Conservation (phyloP, 2,113 vertebrate genomes). For the Speoplatyrhinus poulsoni region DNA sequence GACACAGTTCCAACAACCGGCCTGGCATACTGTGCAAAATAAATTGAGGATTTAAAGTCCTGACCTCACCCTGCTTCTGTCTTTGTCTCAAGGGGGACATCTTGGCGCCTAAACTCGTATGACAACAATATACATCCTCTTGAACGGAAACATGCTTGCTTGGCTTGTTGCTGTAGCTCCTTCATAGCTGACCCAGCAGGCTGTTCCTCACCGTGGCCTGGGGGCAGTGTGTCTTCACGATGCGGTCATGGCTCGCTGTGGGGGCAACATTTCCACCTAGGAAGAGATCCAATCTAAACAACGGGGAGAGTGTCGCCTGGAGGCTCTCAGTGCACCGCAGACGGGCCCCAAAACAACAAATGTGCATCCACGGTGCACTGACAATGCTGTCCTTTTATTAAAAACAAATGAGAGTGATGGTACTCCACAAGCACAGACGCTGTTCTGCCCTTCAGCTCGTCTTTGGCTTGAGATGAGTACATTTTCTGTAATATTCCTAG, state of each 20-base stretch:
- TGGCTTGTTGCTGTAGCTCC: conserved; percentile 7
- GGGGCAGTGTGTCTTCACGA: conserved; percentile 11
- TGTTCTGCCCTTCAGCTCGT: conserved; percentile 1
- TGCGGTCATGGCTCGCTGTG: conserved; percentile 35
- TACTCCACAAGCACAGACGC: not conserved
- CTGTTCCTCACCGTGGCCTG: conserved; percentile 23
- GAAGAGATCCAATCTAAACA: conserved; percentile 42
- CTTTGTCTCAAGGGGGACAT: not conserved
- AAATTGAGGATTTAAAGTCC: conserved; percentile 24
- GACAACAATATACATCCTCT: conserved; percentile 14
- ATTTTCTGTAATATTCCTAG: not conserved
- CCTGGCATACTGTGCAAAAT: conserved; percentile 3
- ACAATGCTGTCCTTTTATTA: conserved; percentile 9
- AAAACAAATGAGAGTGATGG: conserved; percentile 2
- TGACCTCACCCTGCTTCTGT: conserved; percentile 24
- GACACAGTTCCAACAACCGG: conserved; percentile 13
- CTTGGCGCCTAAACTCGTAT: conserved; percentile 7
- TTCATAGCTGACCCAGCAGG: conserved; percentile 37
- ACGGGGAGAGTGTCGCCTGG: conserved; percentile 32
- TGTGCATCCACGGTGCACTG: conserved; percentile 12
- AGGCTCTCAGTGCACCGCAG: conserved; percentile 17
- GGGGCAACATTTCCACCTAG: conserved; percentile 35
- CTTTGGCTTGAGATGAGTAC: not conserved
- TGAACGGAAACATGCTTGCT: conserved; percentile 25
- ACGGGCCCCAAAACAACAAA: conserved; percentile 21